A percentile compares a stretch with the other conserved stretches of the same genome.
phyloP scores from a whole-genome alignment of 2,797 vertebrate species.

The Ctenochaetus hawaiiensis region DNA sequence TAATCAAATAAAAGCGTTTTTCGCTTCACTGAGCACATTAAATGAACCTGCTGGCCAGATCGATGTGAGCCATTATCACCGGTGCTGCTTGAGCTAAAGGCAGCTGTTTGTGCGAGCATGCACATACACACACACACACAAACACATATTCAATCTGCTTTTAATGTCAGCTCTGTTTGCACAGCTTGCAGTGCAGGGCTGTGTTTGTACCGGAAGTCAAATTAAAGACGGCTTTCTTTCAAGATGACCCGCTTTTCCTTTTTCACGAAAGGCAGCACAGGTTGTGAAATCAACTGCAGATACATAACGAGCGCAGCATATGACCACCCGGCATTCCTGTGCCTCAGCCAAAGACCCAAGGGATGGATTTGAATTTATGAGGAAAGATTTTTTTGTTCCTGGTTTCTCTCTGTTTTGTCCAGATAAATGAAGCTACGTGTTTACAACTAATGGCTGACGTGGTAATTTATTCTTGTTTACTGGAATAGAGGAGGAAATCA shows the following conservation, averaged over 20 bases:
- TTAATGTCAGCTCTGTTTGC: constrained; percentile 64
- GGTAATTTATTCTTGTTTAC: constrained; percentile 24
- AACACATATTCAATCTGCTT: constrained; percentile 41
- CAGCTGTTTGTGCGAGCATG: neutral
- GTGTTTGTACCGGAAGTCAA: constrained; percentile 46
- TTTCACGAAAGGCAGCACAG: too few species aligned
- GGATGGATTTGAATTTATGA: constrained; percentile 61
- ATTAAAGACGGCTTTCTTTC: constrained; percentile 43
- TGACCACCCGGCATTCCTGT: constrained; percentile 62
- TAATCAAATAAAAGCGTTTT: neutral
- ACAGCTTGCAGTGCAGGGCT: constrained; percentile 59
- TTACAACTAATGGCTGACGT: constrained; percentile 31
- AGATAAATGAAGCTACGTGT: constrained; percentile 30
- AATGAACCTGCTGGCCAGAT: neutral
- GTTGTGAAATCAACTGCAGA: constrained; percentile 36
- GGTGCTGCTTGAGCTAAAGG: constrained; percentile 23
- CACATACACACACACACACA: too few species aligned
- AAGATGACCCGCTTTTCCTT: neutral
- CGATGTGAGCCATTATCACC: neutral
- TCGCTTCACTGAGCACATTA: neutral
- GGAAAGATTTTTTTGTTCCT: constrained; percentile 31
- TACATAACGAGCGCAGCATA: constrained; percentile 61
- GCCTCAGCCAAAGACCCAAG: constrained; percentile 43
- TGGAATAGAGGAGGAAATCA: neutral
- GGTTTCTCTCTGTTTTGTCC: constrained; percentile 35